These are phyloP conservation scores for Recurvirostra avosetta DNA, from an alignment of 2,113 vertebrate species.

Conservation along the genomic window DNA sequence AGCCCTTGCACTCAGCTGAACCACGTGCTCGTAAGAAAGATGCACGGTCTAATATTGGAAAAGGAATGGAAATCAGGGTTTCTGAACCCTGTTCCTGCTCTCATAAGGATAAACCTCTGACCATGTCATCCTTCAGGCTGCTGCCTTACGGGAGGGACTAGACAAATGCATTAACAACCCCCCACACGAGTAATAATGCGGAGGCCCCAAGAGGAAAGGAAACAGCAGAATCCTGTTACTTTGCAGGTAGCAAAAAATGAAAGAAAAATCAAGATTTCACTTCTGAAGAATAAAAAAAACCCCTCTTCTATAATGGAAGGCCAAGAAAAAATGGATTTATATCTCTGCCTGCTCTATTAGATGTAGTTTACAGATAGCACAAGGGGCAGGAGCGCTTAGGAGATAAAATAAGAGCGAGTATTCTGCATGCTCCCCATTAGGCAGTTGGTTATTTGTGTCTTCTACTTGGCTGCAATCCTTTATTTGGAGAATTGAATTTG, in stretches of 20 bases:
- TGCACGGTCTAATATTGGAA: not conserved
- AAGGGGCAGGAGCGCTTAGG: not conserved
- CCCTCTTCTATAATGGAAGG: not conserved
- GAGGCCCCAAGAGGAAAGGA: not conserved
- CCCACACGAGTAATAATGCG: not conserved
- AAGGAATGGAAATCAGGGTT: not conserved
- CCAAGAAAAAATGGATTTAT: not conserved
- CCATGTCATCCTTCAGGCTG: not conserved
- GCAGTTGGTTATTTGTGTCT: not conserved
- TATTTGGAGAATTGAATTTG: slow-evolving; percentile 14
- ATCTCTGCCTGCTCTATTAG: not conserved
- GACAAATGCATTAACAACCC: not conserved
- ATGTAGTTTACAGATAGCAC: not conserved
- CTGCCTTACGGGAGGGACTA: not conserved
- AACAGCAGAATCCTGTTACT: not conserved
- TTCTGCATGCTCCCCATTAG: not conserved
- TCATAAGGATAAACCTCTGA: not conserved
- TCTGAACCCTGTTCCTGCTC: not conserved
- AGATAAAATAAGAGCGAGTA: not conserved
- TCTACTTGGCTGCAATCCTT: not conserved
- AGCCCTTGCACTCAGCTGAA: not conserved
- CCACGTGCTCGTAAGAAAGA: not conserved
- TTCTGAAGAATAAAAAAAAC: not conserved
- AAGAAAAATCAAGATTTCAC: not conserved
- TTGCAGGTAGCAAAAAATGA: not conserved